These are phyloP conservation scores for zebrafish (Danio rerio) DNA, from an alignment of 2,113 vertebrate species.

Conservation along the genomic window GRCz12tu NC_133191.1:36869501-36870000, in stretches of 20 bases:
- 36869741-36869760: constrained; percentile 94
- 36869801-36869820: constrained; percentile 85
- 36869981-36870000: background rate
- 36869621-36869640: background rate
- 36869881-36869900: background rate
- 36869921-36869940: too few relatives aligned
- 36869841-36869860: background rate
- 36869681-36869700: background rate
- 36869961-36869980: background rate
- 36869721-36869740: constrained; percentile 91
- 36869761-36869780: constrained; percentile 92
- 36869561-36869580: constrained; percentile 10
- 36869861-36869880: background rate
- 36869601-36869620: background rate
- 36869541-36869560: constrained; percentile 89
- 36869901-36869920: too few relatives aligned
- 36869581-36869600: background rate
- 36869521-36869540: constrained; percentile 91
- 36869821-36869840: constrained; percentile 78
- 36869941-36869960: background rate
- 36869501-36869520: constrained; percentile 81
- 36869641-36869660: background rate
- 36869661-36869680: background rate
- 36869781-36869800: constrained; percentile 85
- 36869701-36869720: constrained; percentile 77